Percentiles rank a stretch among this genome's conserved stretches.
These are phyloP conservation scores for Hycleus cichorii DNA, from an alignment of 1,140 invertebrate genomes.

Conservation along the genomic window DNA sequence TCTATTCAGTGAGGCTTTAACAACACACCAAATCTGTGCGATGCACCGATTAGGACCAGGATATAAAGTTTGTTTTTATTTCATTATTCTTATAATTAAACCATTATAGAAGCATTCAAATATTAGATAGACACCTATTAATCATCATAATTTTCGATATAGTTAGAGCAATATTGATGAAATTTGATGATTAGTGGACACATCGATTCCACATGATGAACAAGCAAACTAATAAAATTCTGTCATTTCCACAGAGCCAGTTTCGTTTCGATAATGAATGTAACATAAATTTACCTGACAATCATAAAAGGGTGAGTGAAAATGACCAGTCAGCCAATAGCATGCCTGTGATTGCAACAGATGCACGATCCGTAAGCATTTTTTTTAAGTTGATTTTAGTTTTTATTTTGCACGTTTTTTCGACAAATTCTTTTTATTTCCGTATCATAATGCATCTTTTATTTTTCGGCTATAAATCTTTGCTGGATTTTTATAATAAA, in stretches of 20 bases:
- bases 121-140: background rate
- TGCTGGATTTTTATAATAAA: no score
- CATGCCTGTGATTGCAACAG: conserved; percentile 36
- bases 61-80: conserved; percentile 72
- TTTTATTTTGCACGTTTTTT: conserved; percentile 21
- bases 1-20: conserved; percentile 93
- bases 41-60: conserved; percentile 93
- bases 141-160: no score
- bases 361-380: conserved; percentile 52
- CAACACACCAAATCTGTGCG: conserved; percentile 93
- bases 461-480: no score
- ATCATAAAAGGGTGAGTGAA: conserved; percentile 89
- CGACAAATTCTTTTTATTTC: background rate
- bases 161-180: no score
- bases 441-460: no score
- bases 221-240: background rate
- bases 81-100: background rate
- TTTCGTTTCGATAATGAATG: conserved; percentile 98
- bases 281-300: conserved; percentile 88
- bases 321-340: conserved; percentile 38
- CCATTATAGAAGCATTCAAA: background rate
- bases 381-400: conserved; percentile 39
- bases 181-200: no score
- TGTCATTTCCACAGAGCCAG: conserved; percentile 69
- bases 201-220: no score